Conservation (phyloP, 2,113 vertebrate species). For the Mixornis gularis region DNA sequence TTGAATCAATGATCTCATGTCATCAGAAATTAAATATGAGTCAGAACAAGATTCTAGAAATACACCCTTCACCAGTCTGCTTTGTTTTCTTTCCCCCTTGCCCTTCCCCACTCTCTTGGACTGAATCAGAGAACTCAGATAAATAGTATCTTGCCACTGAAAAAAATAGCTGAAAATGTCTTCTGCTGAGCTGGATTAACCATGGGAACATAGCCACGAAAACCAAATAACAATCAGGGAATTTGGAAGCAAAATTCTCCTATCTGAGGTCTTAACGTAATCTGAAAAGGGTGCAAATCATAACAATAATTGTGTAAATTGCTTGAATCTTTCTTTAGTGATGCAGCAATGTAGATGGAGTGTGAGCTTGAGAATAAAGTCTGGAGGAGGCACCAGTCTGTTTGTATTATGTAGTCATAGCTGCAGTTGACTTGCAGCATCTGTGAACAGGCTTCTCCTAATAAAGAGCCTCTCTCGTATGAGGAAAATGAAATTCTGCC, state of each 20-base stretch:
- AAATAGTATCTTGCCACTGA: neutral
- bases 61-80: neutral
- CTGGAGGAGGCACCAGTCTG: slow-evolving; percentile 40
- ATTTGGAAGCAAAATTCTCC: neutral
- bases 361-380: neutral
- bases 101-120: neutral
- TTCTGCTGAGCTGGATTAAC: neutral
- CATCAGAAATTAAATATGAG: neutral
- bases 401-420: slow-evolving; percentile 19
- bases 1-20: neutral
- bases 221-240: neutral
- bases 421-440: slow-evolving; percentile 31
- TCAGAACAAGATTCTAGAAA: neutral
- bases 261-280: neutral
- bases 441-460: slow-evolving; percentile 31
- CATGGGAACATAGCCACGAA: neutral
- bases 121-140: neutral
- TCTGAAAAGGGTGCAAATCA: neutral
- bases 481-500: neutral
- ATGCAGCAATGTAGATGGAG: neutral
- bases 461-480: neutral
- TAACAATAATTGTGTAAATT: neutral
- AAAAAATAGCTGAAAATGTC: neutral
- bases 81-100: neutral
- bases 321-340: neutral